phyloP scores from a whole-genome alignment of 92 coral and sea anemone species.

The Anthopleura xanthogrammica region DNA sequence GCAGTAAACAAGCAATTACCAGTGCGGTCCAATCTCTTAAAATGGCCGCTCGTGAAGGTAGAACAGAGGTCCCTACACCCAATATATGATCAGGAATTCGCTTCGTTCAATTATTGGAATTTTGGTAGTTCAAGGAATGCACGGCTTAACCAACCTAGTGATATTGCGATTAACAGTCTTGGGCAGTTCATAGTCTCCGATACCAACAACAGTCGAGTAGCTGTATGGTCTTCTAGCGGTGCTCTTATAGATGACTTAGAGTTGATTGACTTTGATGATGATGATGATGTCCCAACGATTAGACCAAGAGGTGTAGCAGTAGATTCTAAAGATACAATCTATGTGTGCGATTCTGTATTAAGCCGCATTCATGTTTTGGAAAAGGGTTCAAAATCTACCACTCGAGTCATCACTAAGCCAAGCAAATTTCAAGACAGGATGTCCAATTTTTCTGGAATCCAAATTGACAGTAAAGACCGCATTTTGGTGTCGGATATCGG shows the following conservation, averaged over 20 bases:
- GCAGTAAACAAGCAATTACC: neutral
- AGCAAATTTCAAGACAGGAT: neutral
- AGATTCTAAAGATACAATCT: neutral
- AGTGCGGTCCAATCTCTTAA: neutral
- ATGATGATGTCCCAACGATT: neutral
- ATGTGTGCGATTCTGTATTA: neutral
- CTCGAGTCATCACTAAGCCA: neutral
- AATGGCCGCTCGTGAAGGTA: neutral
- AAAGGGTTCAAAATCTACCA: neutral
- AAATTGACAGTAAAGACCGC: neutral
- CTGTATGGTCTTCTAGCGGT: neutral
- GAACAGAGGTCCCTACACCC: neutral
- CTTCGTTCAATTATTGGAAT: slow-evolving; percentile 1
- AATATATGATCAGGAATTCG: slow-evolving; percentile 2
- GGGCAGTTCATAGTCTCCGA: neutral
- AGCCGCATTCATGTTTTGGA: neutral
- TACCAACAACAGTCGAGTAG: neutral
- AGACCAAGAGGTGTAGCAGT: slow-evolving; percentile 7
- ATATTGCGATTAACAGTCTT: neutral
- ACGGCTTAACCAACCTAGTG: neutral
- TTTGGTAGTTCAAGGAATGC: neutral
- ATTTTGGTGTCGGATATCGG: slow-evolving; percentile 12
- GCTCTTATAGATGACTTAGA: neutral
- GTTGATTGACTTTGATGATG: neutral
- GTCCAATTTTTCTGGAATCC: slow-evolving; percentile 12